Conservation (phyloP, 2,113 vertebrate species). For the Leucosticte australis region DNA sequence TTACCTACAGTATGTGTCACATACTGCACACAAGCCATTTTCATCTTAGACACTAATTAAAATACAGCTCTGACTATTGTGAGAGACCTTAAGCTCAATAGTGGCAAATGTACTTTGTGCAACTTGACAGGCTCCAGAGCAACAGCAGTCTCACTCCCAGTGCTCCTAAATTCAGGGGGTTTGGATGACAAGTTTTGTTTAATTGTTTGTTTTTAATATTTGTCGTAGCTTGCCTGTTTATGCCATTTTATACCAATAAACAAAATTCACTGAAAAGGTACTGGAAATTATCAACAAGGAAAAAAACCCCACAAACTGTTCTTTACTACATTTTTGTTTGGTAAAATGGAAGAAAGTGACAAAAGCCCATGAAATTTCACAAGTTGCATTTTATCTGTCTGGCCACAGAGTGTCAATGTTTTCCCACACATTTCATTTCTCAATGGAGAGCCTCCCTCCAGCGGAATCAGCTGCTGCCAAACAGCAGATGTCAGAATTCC, state of each 20-base stretch:
- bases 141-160: background rate
- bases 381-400: background rate
- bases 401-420: conserved; percentile 60
- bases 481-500: background rate
- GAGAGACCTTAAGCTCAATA: background rate
- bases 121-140: background rate
- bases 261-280: background rate
- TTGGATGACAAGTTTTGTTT: background rate
- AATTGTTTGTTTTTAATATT: background rate
- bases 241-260: background rate
- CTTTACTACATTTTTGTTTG: background rate
- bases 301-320: background rate
- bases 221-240: background rate
- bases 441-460: accelerated
- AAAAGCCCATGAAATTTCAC: background rate
- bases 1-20: background rate
- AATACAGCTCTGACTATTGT: background rate
- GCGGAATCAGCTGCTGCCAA: background rate
- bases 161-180: background rate
- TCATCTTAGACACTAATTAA: background rate
- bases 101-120: background rate
- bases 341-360: background rate
- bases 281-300: background rate
- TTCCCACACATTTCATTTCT: background rate
- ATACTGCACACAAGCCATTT: background rate